Evolutionary conservation across 2,888 invertebrate genomes (phyloP).

Genomic region (Leucophenga montana): DNA sequence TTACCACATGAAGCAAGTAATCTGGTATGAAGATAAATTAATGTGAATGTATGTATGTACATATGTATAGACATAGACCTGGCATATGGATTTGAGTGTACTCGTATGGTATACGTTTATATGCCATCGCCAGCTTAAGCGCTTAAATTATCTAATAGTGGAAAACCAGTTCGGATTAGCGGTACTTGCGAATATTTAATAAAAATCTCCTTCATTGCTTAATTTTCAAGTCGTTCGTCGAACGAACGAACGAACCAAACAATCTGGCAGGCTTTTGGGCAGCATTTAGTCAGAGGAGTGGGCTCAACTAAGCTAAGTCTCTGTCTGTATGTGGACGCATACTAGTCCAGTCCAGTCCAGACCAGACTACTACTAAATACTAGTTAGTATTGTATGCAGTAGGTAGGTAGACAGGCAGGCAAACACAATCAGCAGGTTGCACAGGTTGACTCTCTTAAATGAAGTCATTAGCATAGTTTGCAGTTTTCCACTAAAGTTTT

Average conservation of each 20-base stretch:
- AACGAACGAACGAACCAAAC: background rate
- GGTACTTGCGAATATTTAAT: slow-evolving; percentile 30
- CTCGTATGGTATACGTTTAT: background rate
- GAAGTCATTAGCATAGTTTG: slow-evolving; percentile 30
- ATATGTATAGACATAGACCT: too few species aligned
- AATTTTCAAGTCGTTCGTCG: slow-evolving; percentile 16
- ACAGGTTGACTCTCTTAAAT: slow-evolving; percentile 19
- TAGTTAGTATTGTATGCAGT: too few species aligned
- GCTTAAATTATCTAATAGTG: slow-evolving; percentile 23
- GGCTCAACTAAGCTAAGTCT: too few species aligned
- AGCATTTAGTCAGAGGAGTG: background rate
- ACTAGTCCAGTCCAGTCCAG: too few species aligned
- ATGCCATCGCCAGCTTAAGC: slow-evolving; percentile 5
- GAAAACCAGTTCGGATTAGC: slow-evolving; percentile 31
- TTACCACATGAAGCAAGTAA: too few species aligned
- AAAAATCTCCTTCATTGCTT: slow-evolving; percentile 21
- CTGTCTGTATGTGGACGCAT: too few species aligned
- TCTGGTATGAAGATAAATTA: background rate
- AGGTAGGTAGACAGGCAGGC: background rate
- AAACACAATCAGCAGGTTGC: slow-evolving; percentile 14
- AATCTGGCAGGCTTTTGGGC: background rate
- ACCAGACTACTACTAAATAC: too few species aligned
- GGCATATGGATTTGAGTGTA: too few species aligned
- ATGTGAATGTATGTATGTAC: background rate
- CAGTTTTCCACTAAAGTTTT: background rate